Percentiles rank a stretch among this genome's conserved stretches.
Conservation (phyloP, 2,113 vertebrate species). For the Cervus canadensis region DNA sequence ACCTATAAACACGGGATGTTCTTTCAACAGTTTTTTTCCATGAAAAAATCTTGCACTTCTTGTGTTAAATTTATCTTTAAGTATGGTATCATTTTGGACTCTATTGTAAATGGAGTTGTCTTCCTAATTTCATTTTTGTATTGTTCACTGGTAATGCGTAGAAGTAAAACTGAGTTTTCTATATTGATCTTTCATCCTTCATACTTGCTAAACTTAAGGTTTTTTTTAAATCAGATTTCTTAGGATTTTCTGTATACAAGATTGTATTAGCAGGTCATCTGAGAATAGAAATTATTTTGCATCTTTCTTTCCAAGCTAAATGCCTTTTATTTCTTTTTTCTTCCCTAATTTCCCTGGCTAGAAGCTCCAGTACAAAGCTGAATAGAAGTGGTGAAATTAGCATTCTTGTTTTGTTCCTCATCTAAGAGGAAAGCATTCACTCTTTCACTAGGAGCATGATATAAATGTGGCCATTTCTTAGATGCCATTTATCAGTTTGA, state of each 20-base stretch:
- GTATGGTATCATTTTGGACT: neutral
- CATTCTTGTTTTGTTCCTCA: neutral
- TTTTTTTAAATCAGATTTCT: neutral
- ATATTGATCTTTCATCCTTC: neutral
- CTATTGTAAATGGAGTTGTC: neutral
- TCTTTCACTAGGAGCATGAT: neutral
- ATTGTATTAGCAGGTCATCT: neutral
- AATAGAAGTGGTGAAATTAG: neutral
- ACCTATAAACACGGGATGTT: neutral
- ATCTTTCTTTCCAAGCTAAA: neutral
- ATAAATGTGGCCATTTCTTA: neutral
- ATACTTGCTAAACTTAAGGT: neutral
- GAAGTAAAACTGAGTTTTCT: neutral
- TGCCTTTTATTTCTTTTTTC: neutral
- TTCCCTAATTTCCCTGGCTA: neutral
- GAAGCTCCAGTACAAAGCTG: neutral
- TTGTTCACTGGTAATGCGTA: neutral
- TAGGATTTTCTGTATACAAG: neutral
- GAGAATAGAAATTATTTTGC: neutral
- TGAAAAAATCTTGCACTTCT: neutral
- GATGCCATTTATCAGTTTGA: neutral
- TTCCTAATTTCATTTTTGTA: neutral
- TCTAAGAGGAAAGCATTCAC: neutral
- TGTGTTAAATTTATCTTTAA: neutral
- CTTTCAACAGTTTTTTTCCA: neutral